Conservation (phyloP, 2,888 invertebrate species). For the Taenaris catops region DNA sequence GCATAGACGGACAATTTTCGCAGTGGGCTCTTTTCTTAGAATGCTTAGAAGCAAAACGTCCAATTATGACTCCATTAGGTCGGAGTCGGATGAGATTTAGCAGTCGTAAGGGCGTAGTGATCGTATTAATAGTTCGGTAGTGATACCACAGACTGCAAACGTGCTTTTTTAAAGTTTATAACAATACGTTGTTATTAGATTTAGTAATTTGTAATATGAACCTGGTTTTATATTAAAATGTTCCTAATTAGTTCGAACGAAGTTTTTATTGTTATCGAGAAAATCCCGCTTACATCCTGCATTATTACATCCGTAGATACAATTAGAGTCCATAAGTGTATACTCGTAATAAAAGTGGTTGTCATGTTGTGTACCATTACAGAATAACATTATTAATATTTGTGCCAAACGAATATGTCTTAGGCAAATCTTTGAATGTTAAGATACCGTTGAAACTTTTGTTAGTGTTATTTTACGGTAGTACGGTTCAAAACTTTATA, state of each 20-base stretch:
- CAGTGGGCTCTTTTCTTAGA: conserved; percentile 86
- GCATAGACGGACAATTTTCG: conserved; percentile 87
- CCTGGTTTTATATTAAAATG: conserved; percentile 68
- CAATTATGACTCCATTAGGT: conserved; percentile 87
- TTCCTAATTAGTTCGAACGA: conserved; percentile 63
- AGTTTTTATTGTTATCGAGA: conserved; percentile 32
- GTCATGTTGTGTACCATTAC: conserved; percentile 9
- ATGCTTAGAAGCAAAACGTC: conserved; percentile 87
- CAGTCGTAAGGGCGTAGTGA: conserved; percentile 35
- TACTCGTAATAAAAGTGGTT: conserved; percentile 15
- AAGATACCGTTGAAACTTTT: no score
- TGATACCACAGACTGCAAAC: conserved; percentile 62
- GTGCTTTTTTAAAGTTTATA: conserved; percentile 54
- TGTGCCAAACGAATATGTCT: no score
- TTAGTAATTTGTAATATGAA: conserved; percentile 42
- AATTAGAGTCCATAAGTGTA: conserved; percentile 1
- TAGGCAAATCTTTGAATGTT: no score
- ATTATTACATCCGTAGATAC: conserved; percentile 3
- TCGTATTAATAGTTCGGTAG: conserved; percentile 35
- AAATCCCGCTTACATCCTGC: conserved; percentile 37
- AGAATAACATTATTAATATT: conserved; percentile 10
- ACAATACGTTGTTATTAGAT: conserved; percentile 42
- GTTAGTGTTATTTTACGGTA: no score
- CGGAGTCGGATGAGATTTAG: conserved; percentile 77
- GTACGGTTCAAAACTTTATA: no score